These are phyloP conservation scores for Drosophila tani DNA, from an alignment of 1,140 invertebrate genomes.

Conservation along the genomic window DNA sequence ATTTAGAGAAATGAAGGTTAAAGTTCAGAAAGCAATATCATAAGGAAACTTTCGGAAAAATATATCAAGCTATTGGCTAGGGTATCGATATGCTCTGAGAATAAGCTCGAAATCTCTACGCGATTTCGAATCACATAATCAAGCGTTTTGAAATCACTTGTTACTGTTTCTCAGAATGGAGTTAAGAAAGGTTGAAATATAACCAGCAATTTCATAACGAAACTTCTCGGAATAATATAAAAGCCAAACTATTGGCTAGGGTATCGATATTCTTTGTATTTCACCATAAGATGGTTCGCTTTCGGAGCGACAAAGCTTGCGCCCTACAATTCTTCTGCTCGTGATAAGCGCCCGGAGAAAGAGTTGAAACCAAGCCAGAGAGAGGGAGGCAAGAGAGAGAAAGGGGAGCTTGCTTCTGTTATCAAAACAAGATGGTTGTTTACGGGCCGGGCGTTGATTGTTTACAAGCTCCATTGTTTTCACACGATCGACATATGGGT, in stretches of 20 bases:
- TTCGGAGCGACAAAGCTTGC: conserved; percentile 4
- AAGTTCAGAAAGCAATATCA: no score
- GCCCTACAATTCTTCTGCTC: background rate
- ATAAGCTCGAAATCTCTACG: no score
- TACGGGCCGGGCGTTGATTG: conserved; percentile 12
- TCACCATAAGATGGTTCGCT: conserved; percentile 17
- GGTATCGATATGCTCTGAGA: no score
- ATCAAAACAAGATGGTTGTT: conserved; percentile 29
- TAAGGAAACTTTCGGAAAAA: no score
- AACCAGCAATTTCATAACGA: no score
- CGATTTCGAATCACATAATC: no score
- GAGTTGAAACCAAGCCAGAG: background rate
- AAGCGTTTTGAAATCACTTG: no score
- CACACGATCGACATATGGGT: conserved; percentile 10
- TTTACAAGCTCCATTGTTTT: conserved; percentile 20
- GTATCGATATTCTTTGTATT: conserved; percentile 17
- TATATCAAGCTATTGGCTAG: no score
- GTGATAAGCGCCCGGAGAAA: conserved; percentile 9
- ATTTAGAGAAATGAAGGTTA: no score
- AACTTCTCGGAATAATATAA: no score
- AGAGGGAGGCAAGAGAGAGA: background rate
- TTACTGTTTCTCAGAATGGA: no score
- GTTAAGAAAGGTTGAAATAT: no score
- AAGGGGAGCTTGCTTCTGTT: conserved; percentile 1
- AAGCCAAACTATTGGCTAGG: background rate